Evolutionary conservation across 1,140 invertebrate genomes (phyloP).

Genomic region (Babylonia areolata): DNA sequence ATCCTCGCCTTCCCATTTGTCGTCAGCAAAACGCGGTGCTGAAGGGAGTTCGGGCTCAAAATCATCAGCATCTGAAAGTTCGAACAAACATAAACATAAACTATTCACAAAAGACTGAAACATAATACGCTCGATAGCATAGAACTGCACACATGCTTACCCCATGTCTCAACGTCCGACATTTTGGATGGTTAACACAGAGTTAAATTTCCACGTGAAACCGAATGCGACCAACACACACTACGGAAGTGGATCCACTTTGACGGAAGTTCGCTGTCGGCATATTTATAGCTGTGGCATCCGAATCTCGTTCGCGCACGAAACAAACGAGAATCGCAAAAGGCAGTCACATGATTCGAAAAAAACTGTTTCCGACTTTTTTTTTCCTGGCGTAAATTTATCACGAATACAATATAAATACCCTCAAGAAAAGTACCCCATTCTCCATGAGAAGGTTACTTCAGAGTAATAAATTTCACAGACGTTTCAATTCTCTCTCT

Average conservation of each 20-base stretch:
- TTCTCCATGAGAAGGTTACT: too few relatives aligned
- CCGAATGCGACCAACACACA: not conserved
- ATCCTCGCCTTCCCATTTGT: constrained; percentile 92
- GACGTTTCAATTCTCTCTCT: too few relatives aligned
- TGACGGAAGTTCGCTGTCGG: not conserved
- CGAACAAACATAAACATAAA: not conserved
- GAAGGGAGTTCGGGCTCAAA: constrained; percentile 49
- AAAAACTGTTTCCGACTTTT: not conserved
- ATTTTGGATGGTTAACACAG: constrained; percentile 31
- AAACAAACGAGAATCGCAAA: not conserved
- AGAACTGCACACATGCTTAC: constrained; percentile 42
- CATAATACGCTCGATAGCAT: not conserved
- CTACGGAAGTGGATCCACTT: not conserved
- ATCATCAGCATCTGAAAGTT: constrained; percentile 54
- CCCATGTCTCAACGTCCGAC: constrained; percentile 41
- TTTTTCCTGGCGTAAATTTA: not conserved
- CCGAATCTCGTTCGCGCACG: not conserved
- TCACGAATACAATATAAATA: too few relatives aligned
- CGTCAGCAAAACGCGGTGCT: constrained; percentile 36
- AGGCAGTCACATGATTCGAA: not conserved
- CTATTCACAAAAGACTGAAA: not conserved
- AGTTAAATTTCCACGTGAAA: not conserved
- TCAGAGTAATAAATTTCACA: too few relatives aligned
- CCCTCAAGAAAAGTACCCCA: too few relatives aligned
- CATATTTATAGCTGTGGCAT: not conserved